Evolutionary conservation across 2,797 vertebrate genomes (phyloP), one percentile per base, ranked within the genome.

Genomic region (Fringilla coelebs): DNA sequence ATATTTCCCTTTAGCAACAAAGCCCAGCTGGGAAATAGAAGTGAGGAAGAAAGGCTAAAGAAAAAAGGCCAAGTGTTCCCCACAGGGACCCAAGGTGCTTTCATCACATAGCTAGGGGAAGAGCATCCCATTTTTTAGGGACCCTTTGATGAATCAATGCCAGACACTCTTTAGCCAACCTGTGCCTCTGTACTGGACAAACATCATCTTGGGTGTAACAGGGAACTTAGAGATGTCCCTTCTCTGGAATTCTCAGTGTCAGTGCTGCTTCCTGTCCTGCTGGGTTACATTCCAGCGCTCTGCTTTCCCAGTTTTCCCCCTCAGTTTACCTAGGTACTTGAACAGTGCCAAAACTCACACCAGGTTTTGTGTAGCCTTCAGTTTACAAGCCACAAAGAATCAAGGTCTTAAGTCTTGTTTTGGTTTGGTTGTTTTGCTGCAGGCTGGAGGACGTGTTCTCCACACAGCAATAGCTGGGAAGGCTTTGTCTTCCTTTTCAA

Each of bases 151-250:
- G 36, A 66, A 10, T 46, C 38, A 36, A 2, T 28, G 12, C 31
- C 74, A 38, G 49, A n/a, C 19, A 10, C 22, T 68, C 17, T 48
- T 8, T 25, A 62, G 34, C n/a, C 55, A 48, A 11, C 7, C 17
- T 66, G 24, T 17, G 22, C 29, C 48, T 73, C 48, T 66, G 14
- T 54, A 34, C 29, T 73, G 38, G 14, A 18, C 58, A 65, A 58
- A 61, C 11, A 43, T 17, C 3, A 21, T 24, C 32, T 38, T 58
- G 24, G 36, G 4, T n/a, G 3, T 52, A 51, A 41, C 1, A 0
- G 29, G 22, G 41, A 31, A 8, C 21, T 29, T 15, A 17, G 38
- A 83, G 70, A 24, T 46, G 21, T 5, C 28, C 32, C 5, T 72
- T 74, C 26, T 81, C 62, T 41, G 58, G 32, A 61, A 19, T 26